Percentiles rank a stretch among this genome's conserved stretches.
Evolutionary conservation across 2,797 vertebrate genomes (phyloP).

Genomic region (Paratrypauchen microcephalus): DNA sequence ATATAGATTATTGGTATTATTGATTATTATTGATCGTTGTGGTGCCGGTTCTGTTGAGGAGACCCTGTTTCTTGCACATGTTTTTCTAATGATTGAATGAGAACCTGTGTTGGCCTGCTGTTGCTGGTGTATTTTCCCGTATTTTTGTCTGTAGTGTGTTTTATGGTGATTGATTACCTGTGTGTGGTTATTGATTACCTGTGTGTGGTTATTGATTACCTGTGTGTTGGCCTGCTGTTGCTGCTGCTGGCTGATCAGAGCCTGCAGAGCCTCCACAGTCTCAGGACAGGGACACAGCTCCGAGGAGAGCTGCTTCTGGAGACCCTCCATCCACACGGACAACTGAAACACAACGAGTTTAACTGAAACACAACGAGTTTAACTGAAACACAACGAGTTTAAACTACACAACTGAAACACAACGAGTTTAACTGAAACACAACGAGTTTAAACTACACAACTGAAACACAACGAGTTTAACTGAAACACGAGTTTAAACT

Average conservation of each 20-base stretch:
- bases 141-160: neutral
- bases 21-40: no score
- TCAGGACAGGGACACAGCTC: conserved; percentile 90
- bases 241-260: conserved; percentile 94
- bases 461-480: no score
- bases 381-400: no score
- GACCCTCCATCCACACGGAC: conserved; percentile 97
- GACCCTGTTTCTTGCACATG: no score
- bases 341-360: conserved; percentile 77
- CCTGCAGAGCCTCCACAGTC: conserved; percentile 92
- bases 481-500: no score
- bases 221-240: conserved; percentile 95
- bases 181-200: conserved; percentile 85
- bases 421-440: no score
- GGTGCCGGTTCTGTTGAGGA: no score
- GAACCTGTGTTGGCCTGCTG: neutral
- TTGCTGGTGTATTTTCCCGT: neutral
- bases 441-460: no score
- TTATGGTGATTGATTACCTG: conserved; percentile 53
- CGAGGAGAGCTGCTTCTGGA: conserved; percentile 89
- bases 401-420: no score
- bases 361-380: no score
- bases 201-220: conserved; percentile 85
- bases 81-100: no score
- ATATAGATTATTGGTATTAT: no score